These are phyloP conservation scores for Neodiprion lecontei DNA, from an alignment of 1,140 invertebrate genomes.

Conservation along the genomic window DNA sequence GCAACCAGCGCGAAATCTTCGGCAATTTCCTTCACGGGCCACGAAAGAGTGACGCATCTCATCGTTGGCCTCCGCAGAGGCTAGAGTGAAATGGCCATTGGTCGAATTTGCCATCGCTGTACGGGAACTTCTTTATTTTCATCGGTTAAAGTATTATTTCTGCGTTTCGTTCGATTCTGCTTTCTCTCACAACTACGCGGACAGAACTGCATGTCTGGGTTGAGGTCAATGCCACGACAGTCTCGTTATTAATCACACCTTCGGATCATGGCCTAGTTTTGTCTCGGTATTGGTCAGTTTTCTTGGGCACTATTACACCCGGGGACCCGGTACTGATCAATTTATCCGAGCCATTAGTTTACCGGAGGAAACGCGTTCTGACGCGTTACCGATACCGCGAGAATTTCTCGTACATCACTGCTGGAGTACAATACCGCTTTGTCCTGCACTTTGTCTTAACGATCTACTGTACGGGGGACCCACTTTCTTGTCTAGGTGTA, in stretches of 20 bases:
- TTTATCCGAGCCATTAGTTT: slow-evolving; percentile 42
- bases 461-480: not conserved
- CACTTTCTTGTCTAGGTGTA: not conserved
- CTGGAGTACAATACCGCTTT: slow-evolving; percentile 7
- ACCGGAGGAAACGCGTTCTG: slow-evolving; percentile 20
- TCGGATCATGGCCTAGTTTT: slow-evolving; percentile 32
- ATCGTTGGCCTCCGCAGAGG: too few species aligned
- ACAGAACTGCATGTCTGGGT: too few species aligned
- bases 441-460: slow-evolving; percentile 17
- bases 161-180: too few species aligned
- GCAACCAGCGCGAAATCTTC: not conserved
- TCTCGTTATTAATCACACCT: slow-evolving; percentile 37
- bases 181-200: too few species aligned
- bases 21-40: not conserved
- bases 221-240: too few species aligned
- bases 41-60: too few species aligned
- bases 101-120: too few species aligned
- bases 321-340: slow-evolving; percentile 17
- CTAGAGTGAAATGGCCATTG: too few species aligned
- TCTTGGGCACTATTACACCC: slow-evolving; percentile 31
- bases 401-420: slow-evolving; percentile 12
- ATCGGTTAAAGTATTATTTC: too few species aligned
- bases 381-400: slow-evolving; percentile 30
- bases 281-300: slow-evolving; percentile 29
- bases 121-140: too few species aligned